Percentiles rank a stretch among this genome's conserved stretches.
Evolutionary conservation across 2,797 vertebrate species (phyloP).

Genomic region (Antennarius maculatus): DNA sequence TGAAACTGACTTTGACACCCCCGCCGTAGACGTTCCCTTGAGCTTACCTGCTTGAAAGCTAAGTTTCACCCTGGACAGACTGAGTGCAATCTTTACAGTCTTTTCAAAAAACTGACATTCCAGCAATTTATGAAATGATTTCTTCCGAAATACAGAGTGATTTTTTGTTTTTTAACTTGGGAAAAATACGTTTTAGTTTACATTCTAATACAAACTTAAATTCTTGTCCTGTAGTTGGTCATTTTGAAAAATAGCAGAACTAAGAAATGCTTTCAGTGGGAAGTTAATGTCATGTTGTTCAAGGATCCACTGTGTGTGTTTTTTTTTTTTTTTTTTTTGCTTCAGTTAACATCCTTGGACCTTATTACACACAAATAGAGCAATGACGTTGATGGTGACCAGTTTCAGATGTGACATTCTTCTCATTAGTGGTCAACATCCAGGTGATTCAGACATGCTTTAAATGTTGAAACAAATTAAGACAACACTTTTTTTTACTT

Average conservation of each 20-base stretch:
- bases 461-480: too few species aligned
- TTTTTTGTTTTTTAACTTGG: not conserved
- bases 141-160: not conserved
- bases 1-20: too few species aligned
- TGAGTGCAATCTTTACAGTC: not conserved
- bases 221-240: not conserved
- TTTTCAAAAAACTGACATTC: not conserved
- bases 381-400: not conserved
- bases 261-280: not conserved
- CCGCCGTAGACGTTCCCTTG: not conserved
- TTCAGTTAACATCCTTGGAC: conserved; percentile 4
- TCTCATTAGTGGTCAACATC: not conserved
- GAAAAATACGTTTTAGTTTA: not conserved
- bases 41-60: not conserved
- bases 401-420: not conserved
- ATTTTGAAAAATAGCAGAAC: not conserved
- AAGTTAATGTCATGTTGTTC: conserved; percentile 1
- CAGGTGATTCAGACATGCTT: not conserved
- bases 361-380: not conserved
- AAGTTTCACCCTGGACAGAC: not conserved
- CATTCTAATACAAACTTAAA: not conserved
- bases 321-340: not conserved
- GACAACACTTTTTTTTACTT: not conserved
- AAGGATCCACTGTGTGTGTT: conserved; percentile 20
- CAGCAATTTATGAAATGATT: not conserved